Base-by-base conservation (phyloP, 2,113 vertebrate genomes). In the Gymnobelideus leadbeateri region DNA sequence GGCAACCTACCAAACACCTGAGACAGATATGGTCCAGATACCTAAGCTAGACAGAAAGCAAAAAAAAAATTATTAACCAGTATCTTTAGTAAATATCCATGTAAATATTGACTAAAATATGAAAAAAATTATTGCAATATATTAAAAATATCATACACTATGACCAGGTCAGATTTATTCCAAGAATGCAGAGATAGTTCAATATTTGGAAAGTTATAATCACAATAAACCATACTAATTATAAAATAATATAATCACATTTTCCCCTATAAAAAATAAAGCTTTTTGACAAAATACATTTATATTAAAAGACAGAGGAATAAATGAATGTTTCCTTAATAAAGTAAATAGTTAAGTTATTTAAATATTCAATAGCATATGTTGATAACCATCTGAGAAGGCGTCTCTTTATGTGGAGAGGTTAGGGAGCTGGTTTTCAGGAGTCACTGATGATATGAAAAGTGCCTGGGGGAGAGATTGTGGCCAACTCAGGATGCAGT, bases 151-250 rank as follows among this genome's bases (percentile, higher is more conserved):
- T 77, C 43, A 84, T 84, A 84, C 7, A 43, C 19, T 23, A 43
- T 37, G 31, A 37, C 4, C 57, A 68, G 57, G 31, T 68, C 9
- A 11, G 3, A 68, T 68, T 68, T 14, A 68, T 12, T 4, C 12
- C 28, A 68, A 31, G 31, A 23, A 84, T 84, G 6, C n/a, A 84
- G 68, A 84, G 19, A 43, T 84, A 43, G 5, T 84, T 43, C n/a
- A 84, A 84, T 84, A 84, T 84, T 84, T 84, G n/a, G 37, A 84
- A 84, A 84, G 23, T 84, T 84, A 84, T n/a, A n/a, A 84, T 84
- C n/a, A 23, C 21, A 43, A 43, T 43, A 43, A 7, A 43, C 37
- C n/a, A 84, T 6, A 43, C 6, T 43, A 84, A 84, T 84, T 23
- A 43, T 43, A 43, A 84, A 84, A 84, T 7, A 84, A 43, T 84